Conservation (phyloP, 1,140 invertebrate species). For the Vanessa tameamea region DNA sequence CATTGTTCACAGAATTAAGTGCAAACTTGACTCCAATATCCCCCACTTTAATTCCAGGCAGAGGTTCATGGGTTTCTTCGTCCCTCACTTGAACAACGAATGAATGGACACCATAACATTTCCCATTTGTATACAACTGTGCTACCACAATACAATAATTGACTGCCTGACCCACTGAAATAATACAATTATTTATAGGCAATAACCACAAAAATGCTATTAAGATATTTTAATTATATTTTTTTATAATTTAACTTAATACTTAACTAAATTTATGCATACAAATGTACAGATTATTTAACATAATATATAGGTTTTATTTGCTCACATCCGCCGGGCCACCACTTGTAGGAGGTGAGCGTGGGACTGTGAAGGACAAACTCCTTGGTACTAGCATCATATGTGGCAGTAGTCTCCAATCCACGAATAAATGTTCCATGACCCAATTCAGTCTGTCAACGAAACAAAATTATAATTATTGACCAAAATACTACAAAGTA, state of each 20-base stretch:
- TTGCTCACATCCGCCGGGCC: slow-evolving; percentile 93
- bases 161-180: slow-evolving; percentile 94
- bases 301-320: neutral
- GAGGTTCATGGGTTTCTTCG: slow-evolving; percentile 90
- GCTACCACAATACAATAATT: slow-evolving; percentile 95
- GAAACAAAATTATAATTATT: neutral
- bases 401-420: slow-evolving; percentile 95
- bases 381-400: slow-evolving; percentile 90
- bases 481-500: neutral
- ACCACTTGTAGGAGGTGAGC: slow-evolving; percentile 95
- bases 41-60: slow-evolving; percentile 94
- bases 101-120: slow-evolving; percentile 92
- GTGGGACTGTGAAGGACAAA: slow-evolving; percentile 94
- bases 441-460: slow-evolving; percentile 91
- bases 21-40: slow-evolving; percentile 96
- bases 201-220: neutral
- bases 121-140: slow-evolving; percentile 91
- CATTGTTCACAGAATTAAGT: slow-evolving; percentile 95
- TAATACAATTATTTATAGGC: neutral
- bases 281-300: neutral
- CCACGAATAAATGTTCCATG: slow-evolving; percentile 96
- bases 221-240: neutral
- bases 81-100: slow-evolving; percentile 96
- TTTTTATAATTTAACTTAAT: too few species aligned
- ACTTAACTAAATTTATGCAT: too few species aligned